Conservation (phyloP, 2,888 invertebrate species). For the Agrotis clavis region DNA sequence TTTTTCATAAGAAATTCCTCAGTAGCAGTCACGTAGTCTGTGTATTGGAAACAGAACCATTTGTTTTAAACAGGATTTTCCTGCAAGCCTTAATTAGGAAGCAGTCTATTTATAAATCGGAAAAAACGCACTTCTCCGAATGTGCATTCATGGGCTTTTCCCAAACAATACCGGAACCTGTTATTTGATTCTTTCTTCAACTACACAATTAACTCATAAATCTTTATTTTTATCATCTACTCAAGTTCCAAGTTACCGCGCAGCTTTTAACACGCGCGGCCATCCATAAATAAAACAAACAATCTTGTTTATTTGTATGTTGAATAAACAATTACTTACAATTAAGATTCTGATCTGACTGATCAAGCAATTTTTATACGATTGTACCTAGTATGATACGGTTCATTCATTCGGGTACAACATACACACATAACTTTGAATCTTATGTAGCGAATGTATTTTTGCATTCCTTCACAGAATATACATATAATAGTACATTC, state of each 20-base stretch:
- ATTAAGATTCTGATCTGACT: not conserved
- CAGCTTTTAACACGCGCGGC: not conserved
- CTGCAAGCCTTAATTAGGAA: not conserved
- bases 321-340: not conserved
- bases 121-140: not conserved
- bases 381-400: not conserved
- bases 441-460: no score
- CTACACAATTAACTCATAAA: not conserved
- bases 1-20: no score
- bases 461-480: no score
- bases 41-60: no score
- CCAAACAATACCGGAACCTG: not conserved
- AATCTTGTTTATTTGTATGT: no score
- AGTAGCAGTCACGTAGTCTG: no score
- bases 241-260: not conserved
- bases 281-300: not conserved
- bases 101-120: not conserved
- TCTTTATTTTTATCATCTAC: not conserved
- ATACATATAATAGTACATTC: no score
- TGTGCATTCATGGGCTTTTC: not conserved
- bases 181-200: not conserved
- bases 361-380: not conserved
- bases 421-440: not conserved
- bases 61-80: not conserved
- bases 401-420: not conserved